Base-by-base conservation (phyloP, 2,113 vertebrate species). In the Calypte anna region DNA sequence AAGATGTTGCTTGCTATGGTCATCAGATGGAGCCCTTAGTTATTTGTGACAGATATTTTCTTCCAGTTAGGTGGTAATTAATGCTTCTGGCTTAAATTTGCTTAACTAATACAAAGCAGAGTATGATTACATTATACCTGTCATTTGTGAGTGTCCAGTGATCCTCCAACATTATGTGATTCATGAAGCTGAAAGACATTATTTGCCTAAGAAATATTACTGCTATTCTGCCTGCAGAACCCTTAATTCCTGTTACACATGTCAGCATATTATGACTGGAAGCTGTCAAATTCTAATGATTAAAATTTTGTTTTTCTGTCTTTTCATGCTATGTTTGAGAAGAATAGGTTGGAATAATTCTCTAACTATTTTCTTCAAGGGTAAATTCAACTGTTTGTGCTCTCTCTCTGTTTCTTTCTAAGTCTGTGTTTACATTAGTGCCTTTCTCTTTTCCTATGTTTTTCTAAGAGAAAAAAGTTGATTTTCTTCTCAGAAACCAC, bases 221-320 rank as follows among this genome's bases (percentile, higher is more conserved):
- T 54, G 53, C 92, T 66, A 86, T 95, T 95, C 94, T 74, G 33
- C 86, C 61, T 87, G 93, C 76, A 86, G 93, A 96, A 94, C 57
- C 84, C 94, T 97, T 98, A 97, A 97, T 97, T 97, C 95, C 92
- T 1, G 43, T 96, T 97, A 96, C 94, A 96, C 80, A 64, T 96
- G 96, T 97, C 97, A 97, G 97, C 95, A 97, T 98, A 96, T 97
- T 97, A 93, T 97, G 98, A 97, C 97, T 96, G 93, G 82, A 61
- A 96, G 88, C 93, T 96, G 97, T 98, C 98, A 98, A 92, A 95
- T 97, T 97, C 96, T 97, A 97, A 98, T 94, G 96, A 97, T 79
- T 94, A 96, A 97, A 97, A 96, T 97, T 97, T 97, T 58, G 95
- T 97, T 97, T 97, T 97, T 97, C 93, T 97, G 79, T 92, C 96